Conservation (phyloP, 2,113 vertebrate species). For the Myiopsitta monachus region DNA sequence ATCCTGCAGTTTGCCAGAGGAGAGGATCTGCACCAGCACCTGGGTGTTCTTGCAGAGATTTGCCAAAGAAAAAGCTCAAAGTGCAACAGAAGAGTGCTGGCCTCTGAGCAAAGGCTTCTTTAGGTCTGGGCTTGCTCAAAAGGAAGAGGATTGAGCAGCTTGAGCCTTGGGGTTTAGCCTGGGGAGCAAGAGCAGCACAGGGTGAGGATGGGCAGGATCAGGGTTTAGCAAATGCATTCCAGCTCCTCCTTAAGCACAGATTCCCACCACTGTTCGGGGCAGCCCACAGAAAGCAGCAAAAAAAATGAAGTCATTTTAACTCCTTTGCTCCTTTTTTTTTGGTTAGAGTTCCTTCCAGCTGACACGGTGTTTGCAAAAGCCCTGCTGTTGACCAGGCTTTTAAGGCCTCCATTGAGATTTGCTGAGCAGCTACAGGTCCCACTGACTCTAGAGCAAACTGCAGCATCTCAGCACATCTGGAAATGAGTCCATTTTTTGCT, state of each 20-base stretch:
- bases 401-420: background rate
- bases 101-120: background rate
- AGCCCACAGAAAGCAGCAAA: background rate
- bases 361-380: background rate
- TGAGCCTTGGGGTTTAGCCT: background rate
- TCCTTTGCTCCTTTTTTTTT: slow-evolving; percentile 35
- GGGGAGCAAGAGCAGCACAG: background rate
- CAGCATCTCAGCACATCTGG: slow-evolving; percentile 27
- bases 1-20: background rate
- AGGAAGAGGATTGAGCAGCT: background rate
- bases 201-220: background rate
- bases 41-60: background rate
- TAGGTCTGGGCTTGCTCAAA: background rate
- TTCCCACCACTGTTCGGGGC: background rate
- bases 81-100: background rate
- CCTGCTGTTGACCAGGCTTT: background rate
- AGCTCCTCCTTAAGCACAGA: background rate
- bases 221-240: background rate
- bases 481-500: background rate
- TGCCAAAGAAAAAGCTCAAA: background rate
- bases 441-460: background rate
- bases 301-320: slow-evolving; percentile 23
- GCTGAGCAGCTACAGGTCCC: background rate
- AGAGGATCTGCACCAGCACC: background rate
- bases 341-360: background rate